Percentiles rank a stretch among this genome's conserved stretches.
Evolutionary conservation across 2,888 invertebrate genomes (phyloP).

Genomic region (Agonopterix arenella): DNA sequence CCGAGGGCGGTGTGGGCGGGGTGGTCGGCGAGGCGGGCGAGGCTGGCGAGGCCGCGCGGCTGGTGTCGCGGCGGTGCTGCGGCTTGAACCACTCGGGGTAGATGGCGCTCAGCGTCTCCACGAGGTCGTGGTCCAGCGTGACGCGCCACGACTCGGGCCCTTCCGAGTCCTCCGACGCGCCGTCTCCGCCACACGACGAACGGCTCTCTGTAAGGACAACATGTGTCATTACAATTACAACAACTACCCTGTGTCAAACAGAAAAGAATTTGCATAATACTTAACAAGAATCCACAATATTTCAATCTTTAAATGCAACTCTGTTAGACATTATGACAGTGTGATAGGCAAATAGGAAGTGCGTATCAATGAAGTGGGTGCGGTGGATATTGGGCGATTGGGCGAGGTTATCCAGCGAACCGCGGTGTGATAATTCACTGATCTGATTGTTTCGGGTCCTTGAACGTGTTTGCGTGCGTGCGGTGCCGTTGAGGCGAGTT

Average conservation of each 20-base stretch:
- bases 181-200: conserved; percentile 84
- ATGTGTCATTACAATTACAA: no score
- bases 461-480: conserved; percentile 38
- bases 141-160: conserved; percentile 91
- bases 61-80: conserved; percentile 61
- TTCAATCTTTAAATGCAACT: no score
- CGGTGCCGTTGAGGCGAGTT: conserved; percentile 15
- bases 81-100: conserved; percentile 95
- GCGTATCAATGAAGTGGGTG: conserved; percentile 15
- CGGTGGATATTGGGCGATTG: conserved; percentile 7
- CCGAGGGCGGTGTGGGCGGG: conserved; percentile 39
- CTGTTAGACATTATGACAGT: neutral
- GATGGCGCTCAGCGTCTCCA: conserved; percentile 93
- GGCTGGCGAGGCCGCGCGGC: conserved; percentile 52
- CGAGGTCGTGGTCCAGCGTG: conserved; percentile 93
- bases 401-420: conserved; percentile 11
- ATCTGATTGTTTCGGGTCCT: conserved; percentile 38
- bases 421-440: conserved; percentile 21
- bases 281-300: no score
- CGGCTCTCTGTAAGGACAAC: conserved; percentile 79
- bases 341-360: conserved; percentile 12
- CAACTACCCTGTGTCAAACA: no score
- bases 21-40: conserved; percentile 43
- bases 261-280: no score
- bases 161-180: conserved; percentile 84